Percentiles rank a stretch among this genome's conserved stretches.
Conservation (phyloP, 2,888 invertebrate genomes). For the Drosophila setosimentum region DNA sequence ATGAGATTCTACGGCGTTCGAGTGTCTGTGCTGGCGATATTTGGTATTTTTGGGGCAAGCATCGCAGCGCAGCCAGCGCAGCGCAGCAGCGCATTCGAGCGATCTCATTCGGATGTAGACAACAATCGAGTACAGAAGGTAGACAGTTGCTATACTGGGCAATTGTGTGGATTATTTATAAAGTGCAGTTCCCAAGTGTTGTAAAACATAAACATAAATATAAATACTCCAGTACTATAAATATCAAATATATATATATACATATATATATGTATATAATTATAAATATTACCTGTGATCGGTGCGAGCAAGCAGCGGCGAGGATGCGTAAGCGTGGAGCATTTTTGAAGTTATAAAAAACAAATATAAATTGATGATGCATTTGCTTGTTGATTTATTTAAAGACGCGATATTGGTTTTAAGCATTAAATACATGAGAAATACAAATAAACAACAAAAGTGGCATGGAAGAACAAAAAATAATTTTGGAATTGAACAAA, state of each 20-base stretch:
- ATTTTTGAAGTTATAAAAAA: constrained; percentile 62
- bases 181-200: constrained; percentile 50
- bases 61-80: constrained; percentile 43
- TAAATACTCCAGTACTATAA: constrained; percentile 11
- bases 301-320: constrained; percentile 41
- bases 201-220: constrained; percentile 26
- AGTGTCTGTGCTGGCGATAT: constrained; percentile 41
- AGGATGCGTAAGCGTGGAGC: constrained; percentile 54
- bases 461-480: constrained; percentile 32
- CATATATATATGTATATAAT: background rate
- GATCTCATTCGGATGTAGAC: constrained; percentile 68
- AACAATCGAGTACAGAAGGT: constrained; percentile 67
- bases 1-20: constrained; percentile 49
- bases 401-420: constrained; percentile 70
- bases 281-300: constrained; percentile 50
- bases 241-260: constrained; percentile 9
- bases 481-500: constrained; percentile 18
- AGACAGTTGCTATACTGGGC: constrained; percentile 36
- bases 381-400: constrained; percentile 72
- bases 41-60: constrained; percentile 50
- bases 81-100: constrained; percentile 60
- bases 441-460: constrained; percentile 76
- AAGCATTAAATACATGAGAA: constrained; percentile 79
- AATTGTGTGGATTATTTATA: constrained; percentile 27
- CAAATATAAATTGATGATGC: constrained; percentile 57